Conservation (phyloP, 2,113 vertebrate species). For the Eclectus roratus region DNA sequence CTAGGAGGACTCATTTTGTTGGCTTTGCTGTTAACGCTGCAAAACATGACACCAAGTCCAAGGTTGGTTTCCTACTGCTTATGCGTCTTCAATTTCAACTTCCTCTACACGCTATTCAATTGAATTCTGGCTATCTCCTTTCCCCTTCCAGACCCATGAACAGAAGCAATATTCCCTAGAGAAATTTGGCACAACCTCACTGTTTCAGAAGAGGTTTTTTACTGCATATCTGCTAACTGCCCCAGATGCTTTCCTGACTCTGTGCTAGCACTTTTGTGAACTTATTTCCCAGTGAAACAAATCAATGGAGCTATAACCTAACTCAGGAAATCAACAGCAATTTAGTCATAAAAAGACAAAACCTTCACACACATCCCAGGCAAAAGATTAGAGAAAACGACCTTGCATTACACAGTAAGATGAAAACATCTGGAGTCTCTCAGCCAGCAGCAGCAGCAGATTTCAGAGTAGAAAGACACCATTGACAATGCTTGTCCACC, state of each 20-base stretch:
- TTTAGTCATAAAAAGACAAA: not conserved
- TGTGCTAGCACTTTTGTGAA: not conserved
- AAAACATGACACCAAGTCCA: constrained; percentile 64
- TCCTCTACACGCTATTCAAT: constrained; percentile 46
- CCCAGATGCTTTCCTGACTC: constrained; percentile 18
- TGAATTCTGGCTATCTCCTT: constrained; percentile 61
- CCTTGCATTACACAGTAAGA: not conserved
- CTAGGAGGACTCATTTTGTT: constrained; percentile 27
- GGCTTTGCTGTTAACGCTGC: constrained; percentile 49
- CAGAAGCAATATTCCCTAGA: constrained; percentile 53
- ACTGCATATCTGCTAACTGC: constrained; percentile 9
- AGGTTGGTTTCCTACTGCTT: constrained; percentile 56
- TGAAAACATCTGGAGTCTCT: not conserved
- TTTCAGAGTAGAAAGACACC: not conserved
- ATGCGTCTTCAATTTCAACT: constrained; percentile 54
- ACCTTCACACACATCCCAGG: not conserved
- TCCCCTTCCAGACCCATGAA: constrained; percentile 38
- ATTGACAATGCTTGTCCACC: not conserved
- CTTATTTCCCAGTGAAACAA: not conserved
- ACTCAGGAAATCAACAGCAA: constrained; percentile 1
- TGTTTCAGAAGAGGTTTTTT: not conserved
- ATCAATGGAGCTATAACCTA: not conserved
- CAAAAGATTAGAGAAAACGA: not conserved
- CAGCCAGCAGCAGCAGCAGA: not conserved
- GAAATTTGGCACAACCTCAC: constrained; percentile 1